Evolutionary conservation across 2,888 invertebrate species (phyloP), one percentile per base, ranked within the genome.

Genomic region (Thera obeliscata): DNA sequence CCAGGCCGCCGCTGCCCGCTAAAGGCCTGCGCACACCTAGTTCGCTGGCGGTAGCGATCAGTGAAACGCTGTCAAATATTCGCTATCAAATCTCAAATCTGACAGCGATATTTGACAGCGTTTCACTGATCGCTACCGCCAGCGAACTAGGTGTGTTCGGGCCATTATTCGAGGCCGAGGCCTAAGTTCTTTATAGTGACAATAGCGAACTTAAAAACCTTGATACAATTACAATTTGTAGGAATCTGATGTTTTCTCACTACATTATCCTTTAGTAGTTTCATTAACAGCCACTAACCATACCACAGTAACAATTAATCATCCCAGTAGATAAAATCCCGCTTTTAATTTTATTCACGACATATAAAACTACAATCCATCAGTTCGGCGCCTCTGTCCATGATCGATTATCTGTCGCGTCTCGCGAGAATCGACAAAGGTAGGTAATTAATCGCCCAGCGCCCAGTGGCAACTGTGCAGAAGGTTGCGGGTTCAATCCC

Each of bases 401-500:
- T 91, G 91, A 92, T 90, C 84, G 91, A 92, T 91, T 82, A 82
- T 79, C 84, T 84, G 88, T 84, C 85, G 76, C 85, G 80, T 82
- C 78, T 72, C 77, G 77, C 82, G 77, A 82, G 82, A 84, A 85
- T 84, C 81, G 82, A 87, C 86, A 83, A 83, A 83, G 83, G 85
- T 91, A 83, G 83, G 85, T 91, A 90, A 90, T 91, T 89, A 90
- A 91, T 90, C 87, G 87, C 7, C 33, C n/a, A 38, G n/a, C 8
- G 63, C n/a, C 9, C 33, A 52, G 49, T 35, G 33, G 35, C 41
- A 35, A 57, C 55, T 7, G 9, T 41, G 48, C n/a, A 22, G 3
- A 9, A 43, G 50, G 56, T 50, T 11, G 60, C 49, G 33, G 58
- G 64, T 64, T 64, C 55, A 55, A 48, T 22, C 5, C 8, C 43